Evolutionary conservation across 2,888 invertebrate species (phyloP).

Genomic region (Ferdinandea cuprea): DNA sequence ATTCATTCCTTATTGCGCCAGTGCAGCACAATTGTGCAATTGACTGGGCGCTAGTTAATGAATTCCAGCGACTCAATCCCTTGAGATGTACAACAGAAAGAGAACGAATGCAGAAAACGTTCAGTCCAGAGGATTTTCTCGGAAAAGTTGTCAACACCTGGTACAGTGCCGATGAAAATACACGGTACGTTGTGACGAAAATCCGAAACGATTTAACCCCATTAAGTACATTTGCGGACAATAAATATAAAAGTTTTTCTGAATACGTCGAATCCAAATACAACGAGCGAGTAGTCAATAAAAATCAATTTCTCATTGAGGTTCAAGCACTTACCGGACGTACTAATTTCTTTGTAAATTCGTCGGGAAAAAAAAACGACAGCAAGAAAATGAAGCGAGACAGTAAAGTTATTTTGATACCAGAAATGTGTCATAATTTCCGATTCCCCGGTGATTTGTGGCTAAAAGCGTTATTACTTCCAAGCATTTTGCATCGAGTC

Average conservation of each 20-base stretch:
- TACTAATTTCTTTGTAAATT: constrained; percentile 81
- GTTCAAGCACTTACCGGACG: constrained; percentile 85
- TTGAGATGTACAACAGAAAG: constrained; percentile 82
- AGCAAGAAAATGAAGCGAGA: constrained; percentile 75
- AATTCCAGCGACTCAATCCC: constrained; percentile 83
- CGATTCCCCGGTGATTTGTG: constrained; percentile 90
- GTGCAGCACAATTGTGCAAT: constrained; percentile 83
- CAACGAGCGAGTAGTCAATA: constrained; percentile 84
- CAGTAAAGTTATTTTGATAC: constrained; percentile 88
- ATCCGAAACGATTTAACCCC: constrained; percentile 88
- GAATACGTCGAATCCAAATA: constrained; percentile 92
- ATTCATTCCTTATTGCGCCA: constrained; percentile 85
- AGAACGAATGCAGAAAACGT: constrained; percentile 83
- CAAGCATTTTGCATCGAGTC: constrained; percentile 91
- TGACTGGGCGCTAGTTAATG: constrained; percentile 86
- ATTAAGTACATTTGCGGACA: constrained; percentile 87
- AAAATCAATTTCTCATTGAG: constrained; percentile 90
- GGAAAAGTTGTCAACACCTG: constrained; percentile 93
- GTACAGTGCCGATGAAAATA: constrained; percentile 86
- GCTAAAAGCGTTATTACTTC: constrained; percentile 92
- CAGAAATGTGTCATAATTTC: constrained; percentile 92
- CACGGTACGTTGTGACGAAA: constrained; percentile 88
- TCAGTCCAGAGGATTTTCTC: constrained; percentile 86
- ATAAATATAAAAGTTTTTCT: constrained; percentile 85
- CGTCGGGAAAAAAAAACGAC: constrained; percentile 65